phyloP scores from a whole-genome alignment of 2,797 vertebrate species.

The Tinamus major region DNA sequence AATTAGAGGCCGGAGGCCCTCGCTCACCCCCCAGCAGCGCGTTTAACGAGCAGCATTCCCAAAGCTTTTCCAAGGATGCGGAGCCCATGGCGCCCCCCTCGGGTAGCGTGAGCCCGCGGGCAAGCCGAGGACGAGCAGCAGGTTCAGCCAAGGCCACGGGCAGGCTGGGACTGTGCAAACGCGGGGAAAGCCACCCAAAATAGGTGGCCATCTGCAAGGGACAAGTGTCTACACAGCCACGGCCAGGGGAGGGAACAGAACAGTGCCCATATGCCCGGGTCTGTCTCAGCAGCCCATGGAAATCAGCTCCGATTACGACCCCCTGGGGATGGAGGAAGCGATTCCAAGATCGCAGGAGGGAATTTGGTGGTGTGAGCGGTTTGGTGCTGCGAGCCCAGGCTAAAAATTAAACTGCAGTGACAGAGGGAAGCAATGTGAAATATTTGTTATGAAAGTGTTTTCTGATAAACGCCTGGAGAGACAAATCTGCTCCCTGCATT shows the following conservation, averaged over 20 bases:
- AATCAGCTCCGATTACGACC: background rate
- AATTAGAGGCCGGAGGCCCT: background rate
- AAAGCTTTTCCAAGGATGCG: background rate
- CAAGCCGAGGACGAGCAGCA: background rate
- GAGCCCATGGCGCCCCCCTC: background rate
- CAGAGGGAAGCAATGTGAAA: background rate
- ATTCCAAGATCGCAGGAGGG: background rate
- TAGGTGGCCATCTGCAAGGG: background rate
- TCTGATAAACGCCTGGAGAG: background rate
- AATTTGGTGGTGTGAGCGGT: background rate
- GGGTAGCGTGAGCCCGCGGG: background rate
- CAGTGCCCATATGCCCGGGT: constrained; percentile 24
- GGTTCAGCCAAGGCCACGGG: constrained; percentile 47
- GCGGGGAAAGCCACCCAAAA: background rate
- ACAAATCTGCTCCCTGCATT: background rate
- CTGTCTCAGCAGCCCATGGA: background rate
- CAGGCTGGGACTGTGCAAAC: background rate
- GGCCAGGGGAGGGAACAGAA: background rate
- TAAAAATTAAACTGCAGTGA: background rate
- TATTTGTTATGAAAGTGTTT: background rate
- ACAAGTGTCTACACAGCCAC: background rate
- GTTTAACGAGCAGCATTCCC: background rate
- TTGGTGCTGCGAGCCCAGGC: constrained; percentile 26
- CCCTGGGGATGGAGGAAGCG: background rate
- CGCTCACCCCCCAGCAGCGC: background rate